These are phyloP conservation scores for Sesia bembeciformis DNA, from an alignment of 2,888 invertebrate species.

Conservation along the genomic window DNA sequence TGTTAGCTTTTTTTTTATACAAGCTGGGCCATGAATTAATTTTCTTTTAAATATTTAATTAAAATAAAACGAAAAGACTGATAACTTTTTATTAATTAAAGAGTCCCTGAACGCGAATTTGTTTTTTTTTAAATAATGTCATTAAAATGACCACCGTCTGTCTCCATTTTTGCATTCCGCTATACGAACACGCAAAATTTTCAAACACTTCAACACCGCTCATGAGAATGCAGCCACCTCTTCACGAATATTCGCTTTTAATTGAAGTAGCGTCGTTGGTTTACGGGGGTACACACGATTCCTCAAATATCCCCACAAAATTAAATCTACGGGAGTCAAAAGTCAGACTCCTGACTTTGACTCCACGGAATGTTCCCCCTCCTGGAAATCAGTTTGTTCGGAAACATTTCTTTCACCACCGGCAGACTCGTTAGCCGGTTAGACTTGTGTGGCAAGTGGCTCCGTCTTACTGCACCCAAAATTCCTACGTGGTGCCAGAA, in stretches of 20 bases:
- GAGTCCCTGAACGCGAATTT: neutral
- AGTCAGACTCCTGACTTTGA: slow-evolving; percentile 12
- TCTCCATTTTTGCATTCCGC: slow-evolving; percentile 3
- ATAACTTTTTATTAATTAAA: neutral
- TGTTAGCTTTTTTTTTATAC: slow-evolving; percentile 1
- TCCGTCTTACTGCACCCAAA: slow-evolving; percentile 14
- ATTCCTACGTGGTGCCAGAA: slow-evolving; percentile 9
- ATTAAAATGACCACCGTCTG: neutral
- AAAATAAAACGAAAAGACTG: neutral
- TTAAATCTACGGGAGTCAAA: slow-evolving; percentile 8
- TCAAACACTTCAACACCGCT: slow-evolving; percentile 4
- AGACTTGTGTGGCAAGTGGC: slow-evolving; percentile 12
- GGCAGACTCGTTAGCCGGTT: too few relatives aligned
- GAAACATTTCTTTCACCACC: slow-evolving; percentile 11
- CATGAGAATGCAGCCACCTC: slow-evolving; percentile 9
- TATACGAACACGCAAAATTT: slow-evolving; percentile 8
- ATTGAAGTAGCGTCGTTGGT: slow-evolving; percentile 1
- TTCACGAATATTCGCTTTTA: slow-evolving; percentile 10
- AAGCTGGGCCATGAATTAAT: neutral
- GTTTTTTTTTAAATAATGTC: neutral
- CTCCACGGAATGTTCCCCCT: slow-evolving; percentile 14
- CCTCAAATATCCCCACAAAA: slow-evolving; percentile 7
- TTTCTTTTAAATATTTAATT: slow-evolving; percentile 1
- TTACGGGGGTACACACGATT: slow-evolving; percentile 9
- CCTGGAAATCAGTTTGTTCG: slow-evolving; percentile 9